Percentiles rank a stretch among this genome's conserved stretches.
Conservation (phyloP, 2,888 invertebrate genomes). For the Acleris literana region DNA sequence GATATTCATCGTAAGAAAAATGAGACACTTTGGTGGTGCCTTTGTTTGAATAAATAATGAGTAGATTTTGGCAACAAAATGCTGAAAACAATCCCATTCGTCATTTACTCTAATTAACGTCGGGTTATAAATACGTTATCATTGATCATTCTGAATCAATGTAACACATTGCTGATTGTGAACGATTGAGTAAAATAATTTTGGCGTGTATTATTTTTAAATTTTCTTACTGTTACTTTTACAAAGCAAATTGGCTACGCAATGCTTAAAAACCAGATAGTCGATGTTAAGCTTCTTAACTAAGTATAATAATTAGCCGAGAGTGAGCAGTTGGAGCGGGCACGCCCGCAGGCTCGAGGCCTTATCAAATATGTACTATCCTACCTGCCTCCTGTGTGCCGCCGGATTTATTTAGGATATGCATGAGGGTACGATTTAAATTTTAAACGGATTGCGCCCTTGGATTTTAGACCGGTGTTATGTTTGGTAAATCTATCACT, state of each 20-base stretch:
- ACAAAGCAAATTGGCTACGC: background rate
- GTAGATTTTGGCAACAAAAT: no score
- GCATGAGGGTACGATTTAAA: conserved; percentile 83
- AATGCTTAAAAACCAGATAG: conserved; percentile 41
- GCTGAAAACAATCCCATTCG: no score
- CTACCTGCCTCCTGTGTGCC: conserved; percentile 71
- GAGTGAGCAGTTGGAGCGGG: conserved; percentile 63
- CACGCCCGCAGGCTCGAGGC: conserved; percentile 62
- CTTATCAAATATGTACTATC: conserved; percentile 83
- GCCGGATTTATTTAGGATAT: conserved; percentile 82
- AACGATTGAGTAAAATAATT: no score
- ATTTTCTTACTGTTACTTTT: background rate
- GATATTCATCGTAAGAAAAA: background rate
- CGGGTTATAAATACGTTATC: no score
- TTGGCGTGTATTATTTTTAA: no score
- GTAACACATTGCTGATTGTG: no score
- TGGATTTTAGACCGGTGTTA: conserved; percentile 75
- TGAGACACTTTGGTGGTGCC: no score
- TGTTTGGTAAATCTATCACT: conserved; percentile 80
- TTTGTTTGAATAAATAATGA: no score
- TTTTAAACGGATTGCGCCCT: conserved; percentile 83
- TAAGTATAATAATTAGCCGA: conserved; percentile 78
- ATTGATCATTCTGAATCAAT: no score
- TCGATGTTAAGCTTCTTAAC: conserved; percentile 64
- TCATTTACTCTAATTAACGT: no score